Conservation (phyloP, 2,888 invertebrate species). For the Pollenia amentaria region DNA sequence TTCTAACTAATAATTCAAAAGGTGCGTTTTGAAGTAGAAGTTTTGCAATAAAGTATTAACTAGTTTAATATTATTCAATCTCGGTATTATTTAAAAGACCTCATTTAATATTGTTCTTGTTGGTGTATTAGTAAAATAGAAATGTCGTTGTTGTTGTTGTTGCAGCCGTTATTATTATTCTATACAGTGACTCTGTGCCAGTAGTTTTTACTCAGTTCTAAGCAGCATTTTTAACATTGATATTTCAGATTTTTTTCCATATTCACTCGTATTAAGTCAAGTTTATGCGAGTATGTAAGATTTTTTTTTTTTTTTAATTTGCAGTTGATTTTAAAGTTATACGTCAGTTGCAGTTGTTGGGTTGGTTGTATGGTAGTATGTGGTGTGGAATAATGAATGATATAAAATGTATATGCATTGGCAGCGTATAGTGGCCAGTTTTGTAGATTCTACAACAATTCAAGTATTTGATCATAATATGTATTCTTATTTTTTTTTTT, state of each 20-base stretch:
- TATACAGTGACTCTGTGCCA: slow-evolving; percentile 25
- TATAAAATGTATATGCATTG: slow-evolving; percentile 60
- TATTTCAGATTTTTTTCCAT: slow-evolving; percentile 45
- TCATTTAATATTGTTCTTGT: slow-evolving; percentile 37
- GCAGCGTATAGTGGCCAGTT: slow-evolving; percentile 56
- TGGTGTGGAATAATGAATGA: slow-evolving; percentile 72
- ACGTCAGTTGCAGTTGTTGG: slow-evolving; percentile 33
- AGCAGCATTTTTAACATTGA: slow-evolving; percentile 58
- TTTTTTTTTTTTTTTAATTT: slow-evolving; percentile 26
- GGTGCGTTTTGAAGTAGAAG: slow-evolving; percentile 48
- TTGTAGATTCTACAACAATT: slow-evolving; percentile 40
- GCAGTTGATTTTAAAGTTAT: slow-evolving; percentile 19
- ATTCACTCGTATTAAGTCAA: slow-evolving; percentile 45
- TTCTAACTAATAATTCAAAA: slow-evolving; percentile 42
- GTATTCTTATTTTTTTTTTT: slow-evolving; percentile 27
- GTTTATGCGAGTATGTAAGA: slow-evolving; percentile 56
- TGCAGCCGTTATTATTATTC: slow-evolving; percentile 57
- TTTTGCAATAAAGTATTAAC: slow-evolving; percentile 51
- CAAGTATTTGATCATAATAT: slow-evolving; percentile 57
- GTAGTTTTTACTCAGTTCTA: slow-evolving; percentile 28
- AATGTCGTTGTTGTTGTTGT: slow-evolving; percentile 27
- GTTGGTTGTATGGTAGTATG: slow-evolving; percentile 26
- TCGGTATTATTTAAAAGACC: slow-evolving; percentile 67
- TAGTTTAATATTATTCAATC: slow-evolving; percentile 70
- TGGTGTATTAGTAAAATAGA: not conserved